phyloP scores from a whole-genome alignment of 1,140 invertebrate genomes.

The Plutomurus gul region DNA sequence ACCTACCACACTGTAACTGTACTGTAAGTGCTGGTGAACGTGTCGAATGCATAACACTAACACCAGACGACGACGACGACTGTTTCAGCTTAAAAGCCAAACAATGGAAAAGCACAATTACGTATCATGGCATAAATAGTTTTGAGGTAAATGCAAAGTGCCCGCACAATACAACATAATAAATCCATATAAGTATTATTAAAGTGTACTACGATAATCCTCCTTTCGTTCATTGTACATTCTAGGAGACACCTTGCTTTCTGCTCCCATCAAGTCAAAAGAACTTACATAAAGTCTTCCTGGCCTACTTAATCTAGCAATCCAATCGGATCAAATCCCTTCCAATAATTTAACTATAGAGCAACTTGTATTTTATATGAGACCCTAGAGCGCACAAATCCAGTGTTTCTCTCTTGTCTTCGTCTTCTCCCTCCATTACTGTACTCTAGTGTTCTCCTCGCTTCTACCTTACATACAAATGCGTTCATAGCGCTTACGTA shows the following conservation, averaged over 20 bases:
- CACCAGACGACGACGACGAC: background rate
- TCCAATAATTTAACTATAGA: constrained; percentile 4
- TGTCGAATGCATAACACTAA: too few species aligned
- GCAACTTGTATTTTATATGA: background rate
- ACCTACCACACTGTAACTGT: too few species aligned
- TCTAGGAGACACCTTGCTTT: background rate
- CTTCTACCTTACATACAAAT: background rate
- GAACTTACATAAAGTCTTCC: constrained; percentile 24
- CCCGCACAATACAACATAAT: too few species aligned
- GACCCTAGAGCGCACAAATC: background rate
- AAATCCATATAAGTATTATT: background rate
- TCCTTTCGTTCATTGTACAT: background rate
- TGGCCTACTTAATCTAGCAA: constrained; percentile 16
- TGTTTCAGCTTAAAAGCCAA: constrained; percentile 3
- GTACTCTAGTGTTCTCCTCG: background rate
- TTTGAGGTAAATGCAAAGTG: background rate
- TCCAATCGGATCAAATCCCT: constrained; percentile 7
- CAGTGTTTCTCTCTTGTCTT: too few species aligned
- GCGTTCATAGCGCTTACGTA: background rate
- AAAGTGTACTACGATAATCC: background rate
- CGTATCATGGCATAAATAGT: background rate
- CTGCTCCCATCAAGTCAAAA: background rate
- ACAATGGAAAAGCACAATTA: background rate
- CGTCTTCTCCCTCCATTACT: background rate
- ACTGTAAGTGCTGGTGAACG: too few species aligned